Evolutionary conservation across 2,113 vertebrate genomes (phyloP).

Genomic region (Upupa epops): DNA sequence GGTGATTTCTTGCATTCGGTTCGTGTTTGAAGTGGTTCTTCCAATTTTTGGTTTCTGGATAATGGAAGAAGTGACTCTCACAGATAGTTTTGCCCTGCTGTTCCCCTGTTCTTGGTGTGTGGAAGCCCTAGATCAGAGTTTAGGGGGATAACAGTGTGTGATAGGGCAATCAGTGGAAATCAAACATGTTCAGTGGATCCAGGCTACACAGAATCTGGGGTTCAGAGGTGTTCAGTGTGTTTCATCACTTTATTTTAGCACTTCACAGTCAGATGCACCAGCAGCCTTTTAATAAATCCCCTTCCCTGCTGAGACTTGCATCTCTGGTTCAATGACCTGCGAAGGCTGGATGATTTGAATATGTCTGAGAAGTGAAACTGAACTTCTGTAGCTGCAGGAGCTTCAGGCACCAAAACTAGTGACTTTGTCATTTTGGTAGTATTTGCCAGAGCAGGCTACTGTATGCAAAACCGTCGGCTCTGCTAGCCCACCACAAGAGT

Average conservation of each 20-base stretch:
- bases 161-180: not conserved
- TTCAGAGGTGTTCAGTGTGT: not conserved
- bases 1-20: constrained; percentile 34
- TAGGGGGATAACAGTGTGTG: not conserved
- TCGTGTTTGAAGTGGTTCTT: not conserved
- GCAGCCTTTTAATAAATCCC: constrained; percentile 35
- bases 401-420: not conserved
- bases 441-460: not conserved
- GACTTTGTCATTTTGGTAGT: not conserved
- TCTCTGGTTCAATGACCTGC: not conserved
- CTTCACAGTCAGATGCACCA: not conserved
- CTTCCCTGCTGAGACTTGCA: not conserved
- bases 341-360: constrained; percentile 41
- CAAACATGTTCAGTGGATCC: not conserved
- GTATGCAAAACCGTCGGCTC: not conserved
- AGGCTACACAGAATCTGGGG: not conserved
- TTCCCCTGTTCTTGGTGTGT: not conserved
- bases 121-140: not conserved
- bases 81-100: not conserved
- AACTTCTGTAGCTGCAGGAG: not conserved
- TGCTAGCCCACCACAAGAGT: not conserved
- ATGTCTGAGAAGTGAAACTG: constrained; percentile 58
- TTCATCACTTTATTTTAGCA: not conserved
- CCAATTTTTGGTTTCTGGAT: constrained; percentile 22
- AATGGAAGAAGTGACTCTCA: constrained; percentile 41